phyloP scores from a whole-genome alignment of 1,140 invertebrate genomes.

The Scaptomyza graminum region DNA sequence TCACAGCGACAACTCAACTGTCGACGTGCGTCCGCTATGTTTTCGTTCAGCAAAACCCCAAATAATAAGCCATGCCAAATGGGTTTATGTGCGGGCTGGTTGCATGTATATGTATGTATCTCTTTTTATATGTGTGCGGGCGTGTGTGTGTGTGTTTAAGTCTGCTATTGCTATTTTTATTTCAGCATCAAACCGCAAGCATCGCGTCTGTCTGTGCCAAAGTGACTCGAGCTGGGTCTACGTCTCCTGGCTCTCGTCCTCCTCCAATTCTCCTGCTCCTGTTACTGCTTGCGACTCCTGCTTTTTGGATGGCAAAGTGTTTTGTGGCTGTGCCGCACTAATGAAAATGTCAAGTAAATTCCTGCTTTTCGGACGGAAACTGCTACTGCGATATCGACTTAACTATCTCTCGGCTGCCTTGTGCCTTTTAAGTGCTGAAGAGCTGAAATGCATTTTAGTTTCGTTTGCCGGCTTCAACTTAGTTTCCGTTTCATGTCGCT shows the following conservation, averaged over 20 bases:
- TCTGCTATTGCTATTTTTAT: conserved; percentile 56
- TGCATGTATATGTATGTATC: neutral
- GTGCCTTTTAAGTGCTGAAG: conserved; percentile 46
- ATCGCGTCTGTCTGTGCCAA: conserved; percentile 43
- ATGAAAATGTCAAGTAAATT: conserved; percentile 84
- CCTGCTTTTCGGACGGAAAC: conserved; percentile 82
- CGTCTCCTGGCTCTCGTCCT: conserved; percentile 9
- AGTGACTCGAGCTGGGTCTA: conserved; percentile 39
- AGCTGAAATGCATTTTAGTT: conserved; percentile 68
- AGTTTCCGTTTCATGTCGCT: conserved; percentile 77
- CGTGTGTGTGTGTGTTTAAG: conserved; percentile 6
- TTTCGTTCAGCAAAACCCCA: conserved; percentile 68
- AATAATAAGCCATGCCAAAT: conserved; percentile 78
- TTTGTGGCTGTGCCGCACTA: conserved; percentile 75
- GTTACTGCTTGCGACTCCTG: neutral
- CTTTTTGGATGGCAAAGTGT: conserved; percentile 67
- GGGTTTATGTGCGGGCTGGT: conserved; percentile 59
- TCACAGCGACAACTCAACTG: conserved; percentile 63
- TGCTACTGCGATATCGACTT: conserved; percentile 77
- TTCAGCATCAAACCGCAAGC: conserved; percentile 61
- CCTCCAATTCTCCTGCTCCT: neutral
- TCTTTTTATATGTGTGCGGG: conserved; percentile 6
- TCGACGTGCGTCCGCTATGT: conserved; percentile 58
- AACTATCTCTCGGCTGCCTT: conserved; percentile 60
- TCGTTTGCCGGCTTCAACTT: conserved; percentile 67